Evolutionary conservation across 37 sponge, comb jelly and placozoan species (phyloP).

Genomic region (Aplysina aerophoba): DNA sequence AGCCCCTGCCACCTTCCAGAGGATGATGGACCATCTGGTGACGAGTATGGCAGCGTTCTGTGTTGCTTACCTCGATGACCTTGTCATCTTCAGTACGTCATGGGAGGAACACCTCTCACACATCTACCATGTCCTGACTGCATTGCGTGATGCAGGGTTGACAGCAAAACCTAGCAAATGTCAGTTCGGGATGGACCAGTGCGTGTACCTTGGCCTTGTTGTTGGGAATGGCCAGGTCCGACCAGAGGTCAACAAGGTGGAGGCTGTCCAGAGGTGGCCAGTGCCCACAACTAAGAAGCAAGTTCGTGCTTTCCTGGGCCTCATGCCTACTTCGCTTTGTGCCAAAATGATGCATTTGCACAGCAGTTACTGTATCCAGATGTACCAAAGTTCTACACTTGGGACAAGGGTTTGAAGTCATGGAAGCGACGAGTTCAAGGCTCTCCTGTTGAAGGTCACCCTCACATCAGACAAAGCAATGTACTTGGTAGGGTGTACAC

Average conservation of each 20-base stretch:
- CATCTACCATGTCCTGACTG: slow-evolving; percentile 5
- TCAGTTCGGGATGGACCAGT: slow-evolving; percentile 46
- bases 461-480: slow-evolving; percentile 20
- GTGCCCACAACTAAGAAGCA: slow-evolving; percentile 2
- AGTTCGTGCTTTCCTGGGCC: too few species aligned
- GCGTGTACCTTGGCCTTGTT: slow-evolving; percentile 59
- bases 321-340: slow-evolving; percentile 45
- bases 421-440: slow-evolving; percentile 42
- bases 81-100: slow-evolving; percentile 33
- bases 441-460: slow-evolving; percentile 13
- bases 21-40: slow-evolving; percentile 59
- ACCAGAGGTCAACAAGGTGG: too few species aligned
- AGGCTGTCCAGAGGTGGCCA: too few species aligned
- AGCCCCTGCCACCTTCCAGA: slow-evolving; percentile 72
- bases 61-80: slow-evolving; percentile 62
- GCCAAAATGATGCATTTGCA: slow-evolving; percentile 42
- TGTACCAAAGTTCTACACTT: slow-evolving; percentile 46
- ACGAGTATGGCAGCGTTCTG: slow-evolving; percentile 19
- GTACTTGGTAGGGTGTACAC: slow-evolving; percentile 49
- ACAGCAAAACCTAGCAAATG: slow-evolving; percentile 58
- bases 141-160: slow-evolving; percentile 43
- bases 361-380: slow-evolving; percentile 28
- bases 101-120: slow-evolving; percentile 58
- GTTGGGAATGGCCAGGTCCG: slow-evolving; percentile 42
- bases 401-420: not conserved